These are phyloP conservation scores for Dipodomys spectabilis DNA, from an alignment of 2,113 vertebrate species.

Conservation along the genomic window DNA sequence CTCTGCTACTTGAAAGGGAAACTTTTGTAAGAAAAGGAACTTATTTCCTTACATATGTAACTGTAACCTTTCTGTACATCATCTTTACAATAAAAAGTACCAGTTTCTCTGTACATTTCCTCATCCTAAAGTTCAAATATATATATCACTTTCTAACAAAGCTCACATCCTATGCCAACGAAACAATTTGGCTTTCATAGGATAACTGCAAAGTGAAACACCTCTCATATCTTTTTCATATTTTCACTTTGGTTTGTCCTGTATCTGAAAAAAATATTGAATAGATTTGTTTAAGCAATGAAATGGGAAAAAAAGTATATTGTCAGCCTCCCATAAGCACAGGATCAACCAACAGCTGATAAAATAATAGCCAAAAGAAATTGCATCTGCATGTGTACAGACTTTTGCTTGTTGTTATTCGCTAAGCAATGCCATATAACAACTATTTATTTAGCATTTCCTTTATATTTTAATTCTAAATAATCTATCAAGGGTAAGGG, in stretches of 20 bases:
- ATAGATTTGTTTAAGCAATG: neutral
- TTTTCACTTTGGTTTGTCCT: constrained; percentile 48
- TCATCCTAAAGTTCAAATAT: constrained; percentile 9
- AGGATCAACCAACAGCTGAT: neutral
- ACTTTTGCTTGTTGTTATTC: neutral
- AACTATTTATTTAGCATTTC: neutral
- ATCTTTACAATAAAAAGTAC: neutral
- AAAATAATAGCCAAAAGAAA: neutral
- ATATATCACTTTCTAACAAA: neutral
- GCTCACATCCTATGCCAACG: neutral
- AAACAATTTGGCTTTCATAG: constrained; percentile 45
- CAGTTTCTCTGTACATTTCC: neutral
- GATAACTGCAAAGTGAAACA: constrained; percentile 14
- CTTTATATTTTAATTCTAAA: too few relatives aligned
- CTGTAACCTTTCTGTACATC: too few relatives aligned
- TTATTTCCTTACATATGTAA: too few relatives aligned
- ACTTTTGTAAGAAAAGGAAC: neutral
- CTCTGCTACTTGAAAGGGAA: neutral
- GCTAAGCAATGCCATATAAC: neutral
- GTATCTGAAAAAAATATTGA: neutral
- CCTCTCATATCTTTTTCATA: neutral
- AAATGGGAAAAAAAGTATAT: neutral
- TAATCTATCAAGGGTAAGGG: too few relatives aligned
- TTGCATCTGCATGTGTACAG: neutral
- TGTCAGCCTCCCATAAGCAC: neutral